Evolutionary conservation across 2,797 vertebrate species (phyloP).

Genomic region (Gephyroberyx darwinii): DNA sequence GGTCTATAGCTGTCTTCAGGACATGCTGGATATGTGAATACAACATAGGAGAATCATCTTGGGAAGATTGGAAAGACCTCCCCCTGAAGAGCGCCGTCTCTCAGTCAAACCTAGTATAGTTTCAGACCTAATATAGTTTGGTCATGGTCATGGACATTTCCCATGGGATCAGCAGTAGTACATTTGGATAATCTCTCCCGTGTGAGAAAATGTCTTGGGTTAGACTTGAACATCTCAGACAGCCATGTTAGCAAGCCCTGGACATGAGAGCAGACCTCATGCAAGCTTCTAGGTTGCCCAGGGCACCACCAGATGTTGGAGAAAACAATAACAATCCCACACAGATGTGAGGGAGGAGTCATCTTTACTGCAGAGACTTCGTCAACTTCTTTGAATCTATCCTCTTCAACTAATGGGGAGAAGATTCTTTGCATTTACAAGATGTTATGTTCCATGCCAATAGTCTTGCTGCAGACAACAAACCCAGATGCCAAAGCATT

Average conservation of each 20-base stretch:
- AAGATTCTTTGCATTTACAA: slow-evolving; percentile 45
- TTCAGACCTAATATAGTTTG: slow-evolving; percentile 22
- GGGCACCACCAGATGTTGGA: slow-evolving; percentile 68
- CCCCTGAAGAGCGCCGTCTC: neutral
- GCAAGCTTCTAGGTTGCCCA: slow-evolving; percentile 45
- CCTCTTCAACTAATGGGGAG: slow-evolving; percentile 17
- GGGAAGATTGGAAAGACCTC: neutral
- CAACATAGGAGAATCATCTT: neutral
- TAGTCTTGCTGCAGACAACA: slow-evolving; percentile 18
- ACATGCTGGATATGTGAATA: neutral
- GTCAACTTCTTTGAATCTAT: slow-evolving; percentile 15
- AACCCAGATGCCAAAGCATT: slow-evolving; percentile 53
- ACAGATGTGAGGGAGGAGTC: slow-evolving; percentile 62
- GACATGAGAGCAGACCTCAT: slow-evolving; percentile 47
- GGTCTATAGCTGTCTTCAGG: neutral
- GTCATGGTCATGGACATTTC: slow-evolving; percentile 19
- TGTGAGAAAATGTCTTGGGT: slow-evolving; percentile 29
- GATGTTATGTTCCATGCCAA: slow-evolving; percentile 4
- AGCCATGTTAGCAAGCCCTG: slow-evolving; percentile 35
- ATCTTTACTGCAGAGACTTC: slow-evolving; percentile 41
- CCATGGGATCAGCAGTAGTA: slow-evolving; percentile 36
- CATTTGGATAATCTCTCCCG: slow-evolving; percentile 40
- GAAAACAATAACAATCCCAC: slow-evolving; percentile 50
- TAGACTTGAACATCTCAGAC: slow-evolving; percentile 6
- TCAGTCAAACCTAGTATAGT: neutral